phyloP scores from a whole-genome alignment of 2,888 invertebrate species.

The Rhingia campestris region DNA sequence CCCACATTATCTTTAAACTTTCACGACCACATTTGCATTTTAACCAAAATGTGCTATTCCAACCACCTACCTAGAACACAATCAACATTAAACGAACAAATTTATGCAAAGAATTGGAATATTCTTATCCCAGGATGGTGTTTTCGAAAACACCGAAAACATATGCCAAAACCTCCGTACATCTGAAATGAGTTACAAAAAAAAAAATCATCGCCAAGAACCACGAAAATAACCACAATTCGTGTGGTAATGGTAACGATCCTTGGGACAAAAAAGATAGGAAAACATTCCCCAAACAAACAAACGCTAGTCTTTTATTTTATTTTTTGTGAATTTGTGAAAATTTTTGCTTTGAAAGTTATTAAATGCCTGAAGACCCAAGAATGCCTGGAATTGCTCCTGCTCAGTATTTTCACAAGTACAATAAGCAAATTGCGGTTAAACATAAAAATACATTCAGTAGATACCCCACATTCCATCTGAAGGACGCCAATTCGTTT shows the following conservation, averaged over 20 bases:
- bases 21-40: no score
- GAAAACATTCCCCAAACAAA: neutral
- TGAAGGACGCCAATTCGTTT: slow-evolving; percentile 44
- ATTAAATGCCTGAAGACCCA: slow-evolving; percentile 6
- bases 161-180: no score
- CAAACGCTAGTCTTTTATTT: neutral
- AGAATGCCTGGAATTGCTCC: neutral
- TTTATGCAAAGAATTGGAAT: no score
- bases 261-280: neutral
- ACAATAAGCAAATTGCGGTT: slow-evolving; percentile 1
- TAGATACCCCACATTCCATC: neutral
- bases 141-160: no score
- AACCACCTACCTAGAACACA: no score
- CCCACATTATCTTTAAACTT: no score
- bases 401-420: neutral
- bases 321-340: neutral
- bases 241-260: neutral
- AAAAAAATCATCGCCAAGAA: neutral
- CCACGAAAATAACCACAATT: neutral
- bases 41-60: no score
- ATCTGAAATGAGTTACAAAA: no score
- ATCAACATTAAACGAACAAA: no score
- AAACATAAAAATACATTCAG: neutral
- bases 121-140: no score
- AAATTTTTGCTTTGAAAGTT: slow-evolving; percentile 9